Evolutionary conservation across 2,888 invertebrate genomes (phyloP), one percentile per base, ranked within the genome.

Genomic region (Stenchaetothrips biformis): DNA sequence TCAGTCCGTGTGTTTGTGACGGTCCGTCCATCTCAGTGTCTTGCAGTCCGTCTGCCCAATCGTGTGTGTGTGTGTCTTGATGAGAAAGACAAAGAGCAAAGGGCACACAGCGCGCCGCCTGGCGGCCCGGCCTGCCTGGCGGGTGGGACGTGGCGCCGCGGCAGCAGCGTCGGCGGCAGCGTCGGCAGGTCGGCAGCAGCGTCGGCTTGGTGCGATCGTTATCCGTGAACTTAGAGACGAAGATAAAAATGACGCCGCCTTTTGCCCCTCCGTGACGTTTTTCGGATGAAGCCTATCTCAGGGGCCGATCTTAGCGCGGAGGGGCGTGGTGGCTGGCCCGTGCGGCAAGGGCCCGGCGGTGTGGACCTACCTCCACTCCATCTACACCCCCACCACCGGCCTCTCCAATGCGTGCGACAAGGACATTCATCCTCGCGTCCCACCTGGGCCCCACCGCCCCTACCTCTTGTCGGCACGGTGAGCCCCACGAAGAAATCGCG

Each of bases 221-320:
- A 74, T 74, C 67, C 25, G 25, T 74, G 25, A 74, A 74, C 67
- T 74, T 74, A 74, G 53, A 53, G 53, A 53, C 21, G 25, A 25
- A 74, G 67, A 74, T 74, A 74, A 67, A 67, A 67, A 67, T 67
- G 67, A 74, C 67, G 67, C 67, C 67, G 21, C 67, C 25, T 74
- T 74, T 74, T 74, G 21, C 37, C 37, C 37, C 25, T 21, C 25
- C 67, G 67, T 74, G 67, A 25, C 67, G 67, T 74, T 74, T 74
- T 74, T 74, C 21, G 67, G 67, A 74, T 74, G 67, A 74, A 74
- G 67, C 67, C 67, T 74, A 74, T 74, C 67, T 21, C 7, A 21
- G 25, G 25, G 67, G 3, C 67, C 67, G 67, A 74, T 74, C 67
- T 74, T 21, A 21, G 67, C 59, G 13, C 37, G 59, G 59, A 13